A percentile compares a stretch with the other conserved stretches of the same genome.
Evolutionary conservation across 1,140 invertebrate species (phyloP).

Genomic region (Diorhabda elongata): DNA sequence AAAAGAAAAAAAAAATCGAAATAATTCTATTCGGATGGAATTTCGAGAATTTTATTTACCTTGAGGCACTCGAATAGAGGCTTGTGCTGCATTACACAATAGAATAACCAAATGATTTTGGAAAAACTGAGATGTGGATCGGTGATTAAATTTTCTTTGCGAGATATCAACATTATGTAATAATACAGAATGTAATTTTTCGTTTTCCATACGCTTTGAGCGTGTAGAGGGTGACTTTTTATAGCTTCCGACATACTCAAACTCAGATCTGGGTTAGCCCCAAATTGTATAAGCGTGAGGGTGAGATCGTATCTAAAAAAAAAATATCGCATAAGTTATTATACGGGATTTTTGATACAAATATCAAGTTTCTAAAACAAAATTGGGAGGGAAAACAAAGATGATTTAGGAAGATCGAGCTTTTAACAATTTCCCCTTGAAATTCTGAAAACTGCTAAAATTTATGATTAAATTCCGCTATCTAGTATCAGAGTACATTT

Average conservation of each 20-base stretch:
- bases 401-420: no score
- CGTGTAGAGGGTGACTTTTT: conserved; percentile 46
- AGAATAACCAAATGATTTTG: conserved; percentile 63
- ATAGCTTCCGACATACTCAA: conserved; percentile 49
- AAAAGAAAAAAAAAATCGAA: conserved; percentile 26
- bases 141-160: conserved; percentile 63
- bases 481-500: no score
- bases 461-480: no score
- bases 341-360: no score
- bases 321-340: neutral
- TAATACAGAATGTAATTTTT: conserved; percentile 64
- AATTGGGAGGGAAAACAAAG: no score
- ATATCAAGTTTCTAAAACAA: no score
- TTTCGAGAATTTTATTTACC: conserved; percentile 29
- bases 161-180: conserved; percentile 63
- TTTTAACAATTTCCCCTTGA: no score
- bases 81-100: conserved; percentile 63
- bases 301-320: conserved; percentile 56
- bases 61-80: conserved; percentile 59
- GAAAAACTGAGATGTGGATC: conserved; percentile 61
- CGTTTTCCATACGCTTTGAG: conserved; percentile 59
- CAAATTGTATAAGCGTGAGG: conserved; percentile 62
- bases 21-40: neutral
- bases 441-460: no score
- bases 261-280: conserved; percentile 60